Evolutionary conservation across 1,140 invertebrate genomes (phyloP).

Genomic region (Paraescarpia echinospica): DNA sequence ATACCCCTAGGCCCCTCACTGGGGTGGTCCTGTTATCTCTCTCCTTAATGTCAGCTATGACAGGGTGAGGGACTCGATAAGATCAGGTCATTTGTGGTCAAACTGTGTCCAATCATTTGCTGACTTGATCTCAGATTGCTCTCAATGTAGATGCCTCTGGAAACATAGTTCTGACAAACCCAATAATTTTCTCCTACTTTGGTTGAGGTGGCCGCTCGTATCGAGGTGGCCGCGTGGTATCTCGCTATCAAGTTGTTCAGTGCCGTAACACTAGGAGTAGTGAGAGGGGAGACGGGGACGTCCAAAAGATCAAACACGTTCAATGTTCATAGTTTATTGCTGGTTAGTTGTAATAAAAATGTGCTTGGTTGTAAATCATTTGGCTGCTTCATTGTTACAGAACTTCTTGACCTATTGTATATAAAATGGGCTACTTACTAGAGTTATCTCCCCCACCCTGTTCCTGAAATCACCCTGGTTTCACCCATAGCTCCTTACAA

Average conservation of each 20-base stretch:
- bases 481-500: neutral
- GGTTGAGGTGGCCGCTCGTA: neutral
- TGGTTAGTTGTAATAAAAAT: neutral
- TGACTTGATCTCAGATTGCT: neutral
- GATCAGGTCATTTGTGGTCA: neutral
- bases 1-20: neutral
- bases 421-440: neutral
- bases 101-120: neutral
- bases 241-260: neutral
- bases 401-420: neutral
- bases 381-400: neutral
- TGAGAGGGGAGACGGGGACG: neutral
- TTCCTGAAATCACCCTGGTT: too few relatives aligned
- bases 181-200: constrained; percentile 1
- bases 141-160: neutral
- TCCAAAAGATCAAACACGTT: neutral
- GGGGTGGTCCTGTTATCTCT: neutral
- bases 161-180: neutral
- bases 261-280: neutral
- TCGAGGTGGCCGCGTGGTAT: neutral
- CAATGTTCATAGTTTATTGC: neutral
- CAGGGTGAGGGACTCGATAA: neutral
- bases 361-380: neutral
- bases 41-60: neutral
- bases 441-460: neutral